phyloP scores from a whole-genome alignment of 2,113 vertebrate genomes.

The Tonatia bakeri region DNA sequence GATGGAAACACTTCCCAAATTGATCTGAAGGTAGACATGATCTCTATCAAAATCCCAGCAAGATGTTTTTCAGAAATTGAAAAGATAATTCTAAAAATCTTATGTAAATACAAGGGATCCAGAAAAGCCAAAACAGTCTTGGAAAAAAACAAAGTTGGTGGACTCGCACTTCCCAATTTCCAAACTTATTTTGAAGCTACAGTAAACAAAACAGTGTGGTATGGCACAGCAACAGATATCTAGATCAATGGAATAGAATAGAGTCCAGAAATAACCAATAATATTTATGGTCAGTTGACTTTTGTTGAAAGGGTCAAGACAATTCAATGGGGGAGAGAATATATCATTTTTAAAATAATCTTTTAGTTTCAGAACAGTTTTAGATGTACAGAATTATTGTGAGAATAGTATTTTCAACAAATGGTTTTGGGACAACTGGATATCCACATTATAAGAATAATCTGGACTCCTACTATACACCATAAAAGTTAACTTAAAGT shows the following conservation, averaged over 20 bases:
- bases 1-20: background rate
- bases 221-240: background rate
- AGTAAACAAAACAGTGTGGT: background rate
- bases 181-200: background rate
- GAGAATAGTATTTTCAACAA: slow-evolving; percentile 13
- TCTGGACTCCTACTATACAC: background rate
- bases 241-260: background rate
- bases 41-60: background rate
- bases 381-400: background rate
- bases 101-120: background rate
- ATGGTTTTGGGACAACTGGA: background rate
- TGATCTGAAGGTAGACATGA: background rate
- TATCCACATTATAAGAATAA: background rate
- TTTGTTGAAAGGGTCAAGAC: background rate
- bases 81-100: background rate
- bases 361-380: slow-evolving; percentile 31
- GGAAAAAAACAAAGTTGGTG: background rate
- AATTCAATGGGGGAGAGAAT: background rate
- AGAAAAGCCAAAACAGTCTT: background rate
- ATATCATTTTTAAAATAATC: background rate
- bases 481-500: background rate
- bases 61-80: slow-evolving; percentile 21
- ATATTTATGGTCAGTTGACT: background rate
- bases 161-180: background rate
- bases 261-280: background rate